These are phyloP conservation scores for Beris morrisii DNA, from an alignment of 2,888 invertebrate species.

Conservation along the genomic window DNA sequence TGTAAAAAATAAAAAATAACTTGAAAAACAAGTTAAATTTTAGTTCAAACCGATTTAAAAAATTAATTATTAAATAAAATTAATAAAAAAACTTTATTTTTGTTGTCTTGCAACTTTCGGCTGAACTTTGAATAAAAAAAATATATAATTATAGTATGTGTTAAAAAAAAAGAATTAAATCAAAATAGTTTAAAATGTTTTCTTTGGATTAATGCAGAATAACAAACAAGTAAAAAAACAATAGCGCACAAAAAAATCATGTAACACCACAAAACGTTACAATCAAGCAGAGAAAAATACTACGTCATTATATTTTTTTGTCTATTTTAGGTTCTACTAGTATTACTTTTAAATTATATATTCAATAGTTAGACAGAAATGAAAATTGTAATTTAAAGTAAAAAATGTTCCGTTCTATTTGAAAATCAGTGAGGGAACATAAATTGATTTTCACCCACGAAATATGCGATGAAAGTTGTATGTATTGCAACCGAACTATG, in stretches of 20 bases:
- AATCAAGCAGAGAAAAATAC: too few species aligned
- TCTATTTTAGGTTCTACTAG: too few species aligned
- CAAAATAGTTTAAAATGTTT: neutral
- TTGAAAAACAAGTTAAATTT: neutral
- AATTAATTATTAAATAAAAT: neutral
- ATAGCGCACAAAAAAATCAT: neutral
- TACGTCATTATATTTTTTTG: too few species aligned
- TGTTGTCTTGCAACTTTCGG: conserved; percentile 11
- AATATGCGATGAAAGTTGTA: too few species aligned
- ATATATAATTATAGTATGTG: neutral
- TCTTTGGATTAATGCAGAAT: neutral
- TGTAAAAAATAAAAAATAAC: neutral
- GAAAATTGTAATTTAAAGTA: too few species aligned
- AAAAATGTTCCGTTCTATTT: too few species aligned
- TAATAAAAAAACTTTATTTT: neutral
- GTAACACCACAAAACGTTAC: too few species aligned
- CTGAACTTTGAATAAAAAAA: conserved; percentile 9
- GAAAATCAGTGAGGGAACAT: too few species aligned
- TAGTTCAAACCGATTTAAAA: neutral
- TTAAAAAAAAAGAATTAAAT: conserved; percentile 1
- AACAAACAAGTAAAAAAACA: neutral
- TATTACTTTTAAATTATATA: too few species aligned
- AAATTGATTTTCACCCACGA: too few species aligned
- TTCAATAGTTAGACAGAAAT: too few species aligned
- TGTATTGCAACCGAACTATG: too few species aligned